A percentile compares a stretch with the other conserved stretches of the same genome.
phyloP scores from a whole-genome alignment of 2,113 vertebrate genomes.

The Felis chaus region DNA sequence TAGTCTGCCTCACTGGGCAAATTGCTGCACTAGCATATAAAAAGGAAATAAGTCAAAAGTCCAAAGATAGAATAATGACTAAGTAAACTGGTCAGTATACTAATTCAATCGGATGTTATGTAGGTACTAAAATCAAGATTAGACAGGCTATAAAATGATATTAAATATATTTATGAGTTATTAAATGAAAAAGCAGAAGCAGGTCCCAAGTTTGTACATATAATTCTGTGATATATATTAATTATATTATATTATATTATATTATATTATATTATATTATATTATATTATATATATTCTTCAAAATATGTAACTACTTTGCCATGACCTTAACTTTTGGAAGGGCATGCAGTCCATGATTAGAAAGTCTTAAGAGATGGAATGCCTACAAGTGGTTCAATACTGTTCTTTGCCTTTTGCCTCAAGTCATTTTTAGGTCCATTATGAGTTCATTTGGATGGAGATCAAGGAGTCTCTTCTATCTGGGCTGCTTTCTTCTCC shows the following conservation, averaged over 20 bases:
- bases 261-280: neutral
- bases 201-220: neutral
- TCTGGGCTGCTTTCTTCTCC: neutral
- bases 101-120: neutral
- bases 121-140: neutral
- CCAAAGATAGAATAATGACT: neutral
- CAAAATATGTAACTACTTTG: neutral
- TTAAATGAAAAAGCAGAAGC: neutral
- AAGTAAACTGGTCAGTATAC: neutral
- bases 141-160: neutral
- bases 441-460: constrained; percentile 32
- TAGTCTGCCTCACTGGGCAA: neutral
- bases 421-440: neutral
- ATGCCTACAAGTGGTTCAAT: neutral
- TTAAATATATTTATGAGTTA: constrained; percentile 11
- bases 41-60: neutral
- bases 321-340: constrained; percentile 39
- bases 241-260: neutral
- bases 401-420: neutral
- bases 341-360: neutral
- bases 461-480: constrained; percentile 28
- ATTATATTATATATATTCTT: neutral
- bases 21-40: neutral
- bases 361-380: neutral
- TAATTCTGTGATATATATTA: neutral